A percentile compares a stretch with the other conserved stretches of the same genome.
phyloP scores from a whole-genome alignment of 1,140 invertebrate genomes.

The Calycopis cecrops region DNA sequence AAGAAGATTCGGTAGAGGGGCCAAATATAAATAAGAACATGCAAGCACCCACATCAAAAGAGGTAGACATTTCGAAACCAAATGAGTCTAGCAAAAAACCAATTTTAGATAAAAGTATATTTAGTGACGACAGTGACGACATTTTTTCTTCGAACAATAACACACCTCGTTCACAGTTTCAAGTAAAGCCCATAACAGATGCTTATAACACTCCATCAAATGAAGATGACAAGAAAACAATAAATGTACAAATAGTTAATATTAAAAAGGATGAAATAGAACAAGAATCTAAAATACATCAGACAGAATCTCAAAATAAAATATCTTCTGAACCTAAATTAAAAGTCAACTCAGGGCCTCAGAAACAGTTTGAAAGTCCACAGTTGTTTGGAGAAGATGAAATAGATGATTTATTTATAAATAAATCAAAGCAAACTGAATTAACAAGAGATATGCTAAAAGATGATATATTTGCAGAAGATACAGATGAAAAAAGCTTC shows the following conservation, averaged over 20 bases:
- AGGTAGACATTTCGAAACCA: neutral
- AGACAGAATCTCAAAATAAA: neutral
- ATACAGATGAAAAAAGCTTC: too few relatives aligned
- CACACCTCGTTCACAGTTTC: neutral
- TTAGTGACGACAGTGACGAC: slow-evolving; percentile 28
- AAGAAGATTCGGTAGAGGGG: neutral
- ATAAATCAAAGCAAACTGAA: slow-evolving; percentile 4
- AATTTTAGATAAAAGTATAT: slow-evolving; percentile 19
- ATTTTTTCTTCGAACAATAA: slow-evolving; percentile 20
- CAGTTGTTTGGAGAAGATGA: slow-evolving; percentile 43
- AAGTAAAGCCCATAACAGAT: neutral
- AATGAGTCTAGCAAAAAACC: neutral
- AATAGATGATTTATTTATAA: slow-evolving; percentile 23
- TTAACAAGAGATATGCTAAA: neutral
- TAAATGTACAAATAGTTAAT: neutral
- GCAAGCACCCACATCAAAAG: too few relatives aligned
- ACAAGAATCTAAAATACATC: neutral
- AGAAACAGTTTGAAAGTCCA: slow-evolving; percentile 32
- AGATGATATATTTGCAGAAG: neutral
- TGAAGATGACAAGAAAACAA: neutral
- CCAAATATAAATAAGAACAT: neutral
- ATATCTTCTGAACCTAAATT: neutral
- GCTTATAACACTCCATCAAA: neutral
- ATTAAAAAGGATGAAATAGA: neutral
- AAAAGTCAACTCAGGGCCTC: neutral